phyloP scores from a whole-genome alignment of 2,113 vertebrate genomes.

The Octodon degus region DNA sequence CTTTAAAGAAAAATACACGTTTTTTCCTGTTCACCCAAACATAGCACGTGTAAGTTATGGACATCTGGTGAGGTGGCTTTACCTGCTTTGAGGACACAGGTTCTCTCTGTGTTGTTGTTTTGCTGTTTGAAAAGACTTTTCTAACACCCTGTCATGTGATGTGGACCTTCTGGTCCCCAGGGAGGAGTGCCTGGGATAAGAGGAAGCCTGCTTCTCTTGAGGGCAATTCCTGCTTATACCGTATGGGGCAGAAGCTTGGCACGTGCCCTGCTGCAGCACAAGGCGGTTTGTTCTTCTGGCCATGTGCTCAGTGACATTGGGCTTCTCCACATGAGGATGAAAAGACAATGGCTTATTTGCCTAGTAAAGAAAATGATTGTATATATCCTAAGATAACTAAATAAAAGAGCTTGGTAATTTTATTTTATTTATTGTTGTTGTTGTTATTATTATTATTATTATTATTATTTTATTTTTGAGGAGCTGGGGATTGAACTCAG shows the following conservation, averaged over 20 bases:
- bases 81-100: accelerated
- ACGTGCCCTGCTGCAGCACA: background rate
- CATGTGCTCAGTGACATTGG: background rate
- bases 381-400: background rate
- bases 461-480: too few relatives aligned
- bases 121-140: background rate
- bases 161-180: background rate
- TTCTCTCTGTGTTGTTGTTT: background rate
- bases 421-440: too few relatives aligned
- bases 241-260: background rate
- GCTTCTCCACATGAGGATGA: background rate
- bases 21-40: background rate
- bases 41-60: background rate
- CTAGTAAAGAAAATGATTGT: background rate
- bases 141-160: background rate
- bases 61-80: background rate
- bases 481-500: too few relatives aligned
- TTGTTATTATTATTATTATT: too few relatives aligned
- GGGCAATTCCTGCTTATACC: background rate
- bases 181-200: background rate
- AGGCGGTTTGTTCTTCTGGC: background rate
- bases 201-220: background rate
- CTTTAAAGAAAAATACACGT: background rate
- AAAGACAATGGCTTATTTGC: background rate
- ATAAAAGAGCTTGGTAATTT: background rate